These are phyloP conservation scores for Spea bombifrons DNA, from an alignment of 2,113 vertebrate genomes.

Conservation along the genomic window DNA sequence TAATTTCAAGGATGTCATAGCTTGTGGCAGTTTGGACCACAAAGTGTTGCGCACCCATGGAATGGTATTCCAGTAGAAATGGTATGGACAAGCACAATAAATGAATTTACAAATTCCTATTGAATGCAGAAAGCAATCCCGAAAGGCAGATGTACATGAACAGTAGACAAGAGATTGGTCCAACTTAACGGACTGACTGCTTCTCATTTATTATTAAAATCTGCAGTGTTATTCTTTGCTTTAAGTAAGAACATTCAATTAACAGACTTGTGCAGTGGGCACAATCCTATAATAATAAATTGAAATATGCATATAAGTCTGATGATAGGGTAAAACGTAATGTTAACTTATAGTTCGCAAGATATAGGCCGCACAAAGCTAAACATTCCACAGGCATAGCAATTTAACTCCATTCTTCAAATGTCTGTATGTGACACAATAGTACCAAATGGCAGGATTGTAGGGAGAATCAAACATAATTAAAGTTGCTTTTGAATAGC, in stretches of 20 bases:
- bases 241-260: neutral
- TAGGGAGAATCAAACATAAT: constrained; percentile 18
- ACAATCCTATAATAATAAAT: neutral
- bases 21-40: too few species aligned
- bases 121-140: too few species aligned
- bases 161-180: too few species aligned
- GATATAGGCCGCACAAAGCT: constrained; percentile 1
- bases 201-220: too few species aligned
- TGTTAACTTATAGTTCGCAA: constrained; percentile 8
- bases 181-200: too few species aligned
- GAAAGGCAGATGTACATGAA: too few species aligned
- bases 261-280: neutral
- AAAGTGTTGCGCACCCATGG: too few species aligned
- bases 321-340: neutral
- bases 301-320: neutral
- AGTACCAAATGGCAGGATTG: constrained; percentile 24
- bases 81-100: too few species aligned
- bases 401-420: constrained; percentile 24
- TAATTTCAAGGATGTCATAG: too few species aligned
- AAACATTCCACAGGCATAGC: constrained; percentile 19
- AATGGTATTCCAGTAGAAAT: too few species aligned
- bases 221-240: neutral
- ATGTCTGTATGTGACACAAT: constrained; percentile 16
- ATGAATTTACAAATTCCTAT: too few species aligned
- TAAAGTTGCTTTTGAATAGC: constrained; percentile 22